Evolutionary conservation across 2,113 vertebrate species (phyloP).

Genomic region (Siniperca knerii): DNA sequence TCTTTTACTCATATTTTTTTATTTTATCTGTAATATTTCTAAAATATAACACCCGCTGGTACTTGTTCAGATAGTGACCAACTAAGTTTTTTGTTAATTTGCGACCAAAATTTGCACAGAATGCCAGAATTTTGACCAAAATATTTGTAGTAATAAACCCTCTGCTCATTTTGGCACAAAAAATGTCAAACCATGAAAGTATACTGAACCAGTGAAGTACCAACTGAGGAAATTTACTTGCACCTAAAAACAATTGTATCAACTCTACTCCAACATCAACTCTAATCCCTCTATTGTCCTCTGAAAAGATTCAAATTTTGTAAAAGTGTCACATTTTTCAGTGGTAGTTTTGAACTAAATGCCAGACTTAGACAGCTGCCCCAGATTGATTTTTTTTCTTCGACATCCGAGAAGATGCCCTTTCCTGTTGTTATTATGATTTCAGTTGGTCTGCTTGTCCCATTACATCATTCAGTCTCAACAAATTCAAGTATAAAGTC

Average conservation of each 20-base stretch:
- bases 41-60: background rate
- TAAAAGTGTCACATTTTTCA: background rate
- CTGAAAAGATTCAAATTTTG: background rate
- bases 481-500: slow-evolving; percentile 6
- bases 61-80: background rate
- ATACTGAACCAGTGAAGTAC: background rate
- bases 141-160: background rate
- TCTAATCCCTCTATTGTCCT: background rate
- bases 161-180: background rate
- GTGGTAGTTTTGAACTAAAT: background rate
- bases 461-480: background rate
- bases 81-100: background rate
- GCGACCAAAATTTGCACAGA: background rate
- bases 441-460: background rate
- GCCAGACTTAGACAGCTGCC: background rate
- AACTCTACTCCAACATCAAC: background rate
- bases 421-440: background rate
- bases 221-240: background rate
- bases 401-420: background rate
- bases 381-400: background rate
- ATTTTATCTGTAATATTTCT: background rate
- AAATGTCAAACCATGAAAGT: background rate
- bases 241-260: background rate
- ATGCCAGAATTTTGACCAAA: background rate
- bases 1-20: background rate